Conservation (phyloP, 2,113 vertebrate genomes). For the Bos indicus region DNA sequence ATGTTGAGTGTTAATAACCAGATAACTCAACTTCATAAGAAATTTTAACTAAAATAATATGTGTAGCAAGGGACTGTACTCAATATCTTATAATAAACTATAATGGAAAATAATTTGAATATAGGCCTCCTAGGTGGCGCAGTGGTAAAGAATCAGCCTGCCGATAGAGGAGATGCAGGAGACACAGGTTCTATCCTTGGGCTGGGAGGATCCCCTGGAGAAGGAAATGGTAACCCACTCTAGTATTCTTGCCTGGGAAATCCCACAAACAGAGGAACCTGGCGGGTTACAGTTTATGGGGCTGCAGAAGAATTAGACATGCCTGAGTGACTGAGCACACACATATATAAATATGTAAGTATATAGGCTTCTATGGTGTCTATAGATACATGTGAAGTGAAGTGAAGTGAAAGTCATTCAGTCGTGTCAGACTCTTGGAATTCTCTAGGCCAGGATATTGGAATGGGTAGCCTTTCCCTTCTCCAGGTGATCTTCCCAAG, state of each 20-base stretch:
- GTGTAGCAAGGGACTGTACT: not conserved
- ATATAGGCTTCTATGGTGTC: not conserved
- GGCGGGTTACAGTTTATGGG: not conserved
- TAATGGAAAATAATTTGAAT: not conserved
- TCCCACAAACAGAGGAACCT: not conserved
- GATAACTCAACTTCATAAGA: not conserved
- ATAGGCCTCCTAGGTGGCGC: not conserved
- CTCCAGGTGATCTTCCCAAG: not conserved
- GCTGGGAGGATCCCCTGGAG: not conserved
- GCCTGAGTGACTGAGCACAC: not conserved
- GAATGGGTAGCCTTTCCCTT: not conserved
- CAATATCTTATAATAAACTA: not conserved
- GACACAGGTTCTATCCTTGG: not conserved
- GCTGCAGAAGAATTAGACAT: not conserved
- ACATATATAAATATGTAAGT: not conserved
- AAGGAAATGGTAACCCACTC: not conserved
- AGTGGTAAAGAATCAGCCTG: not conserved
- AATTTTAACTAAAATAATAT: not conserved
- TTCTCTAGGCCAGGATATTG: not conserved
- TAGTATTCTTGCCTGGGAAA: not conserved
- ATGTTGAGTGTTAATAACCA: not conserved
- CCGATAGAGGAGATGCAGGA: not conserved
- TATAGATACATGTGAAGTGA: not conserved
- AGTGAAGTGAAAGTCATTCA: not conserved
- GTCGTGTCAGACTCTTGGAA: not conserved